Percentiles rank a stretch among this genome's conserved stretches.
phyloP scores from a whole-genome alignment of 2,888 invertebrate species.

The Pherbina coryleti region DNA sequence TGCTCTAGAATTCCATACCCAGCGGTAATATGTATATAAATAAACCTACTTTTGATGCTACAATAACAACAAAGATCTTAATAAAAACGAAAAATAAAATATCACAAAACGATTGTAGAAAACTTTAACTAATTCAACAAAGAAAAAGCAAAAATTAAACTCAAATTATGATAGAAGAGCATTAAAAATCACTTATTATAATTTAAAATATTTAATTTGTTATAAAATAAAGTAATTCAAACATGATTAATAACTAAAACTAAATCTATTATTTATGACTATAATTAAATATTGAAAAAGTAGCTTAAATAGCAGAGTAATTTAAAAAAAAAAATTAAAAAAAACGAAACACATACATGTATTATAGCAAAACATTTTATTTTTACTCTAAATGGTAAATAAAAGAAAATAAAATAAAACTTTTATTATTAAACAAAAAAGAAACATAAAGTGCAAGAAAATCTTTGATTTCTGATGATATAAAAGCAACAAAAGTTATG shows the following conservation, averaged over 20 bases:
- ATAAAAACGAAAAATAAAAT: too few relatives aligned
- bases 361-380: constrained; percentile 11
- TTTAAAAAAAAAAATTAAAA: not conserved
- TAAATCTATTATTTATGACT: not conserved
- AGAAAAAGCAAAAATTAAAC: too few relatives aligned
- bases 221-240: not conserved
- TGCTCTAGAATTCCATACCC: not conserved
- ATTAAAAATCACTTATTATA: too few relatives aligned
- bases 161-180: too few relatives aligned
- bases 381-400: not conserved
- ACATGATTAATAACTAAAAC: not conserved
- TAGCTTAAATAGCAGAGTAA: constrained; percentile 1
- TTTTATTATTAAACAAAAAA: constrained; percentile 24
- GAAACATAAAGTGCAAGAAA: not conserved
- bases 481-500: not conserved
- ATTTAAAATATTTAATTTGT: not conserved
- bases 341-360: constrained; percentile 5
- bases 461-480: not conserved
- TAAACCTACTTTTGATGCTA: too few relatives aligned
- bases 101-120: too few relatives aligned
- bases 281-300: not conserved
- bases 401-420: constrained; percentile 10
- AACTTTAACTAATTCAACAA: too few relatives aligned
- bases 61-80: too few relatives aligned
- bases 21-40: too few relatives aligned